These are phyloP conservation scores for Phyllostomus hastatus DNA, from an alignment of 2,113 vertebrate genomes.

Conservation along the genomic window DNA sequence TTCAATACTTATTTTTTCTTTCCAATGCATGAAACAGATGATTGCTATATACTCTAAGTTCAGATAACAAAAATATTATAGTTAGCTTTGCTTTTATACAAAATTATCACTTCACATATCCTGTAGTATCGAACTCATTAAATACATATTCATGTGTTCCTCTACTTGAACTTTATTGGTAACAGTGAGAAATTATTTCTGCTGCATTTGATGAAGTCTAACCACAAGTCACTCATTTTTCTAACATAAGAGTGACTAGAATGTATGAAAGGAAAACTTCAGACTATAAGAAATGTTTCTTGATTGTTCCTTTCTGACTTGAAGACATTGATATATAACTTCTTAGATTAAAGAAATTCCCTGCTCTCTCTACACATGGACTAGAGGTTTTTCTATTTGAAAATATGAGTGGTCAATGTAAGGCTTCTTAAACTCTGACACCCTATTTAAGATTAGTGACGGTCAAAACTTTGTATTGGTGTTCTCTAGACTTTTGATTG, in stretches of 20 bases:
- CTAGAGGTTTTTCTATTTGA: slow-evolving; percentile 59
- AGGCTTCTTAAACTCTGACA: slow-evolving; percentile 30
- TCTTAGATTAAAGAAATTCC: slow-evolving; percentile 61
- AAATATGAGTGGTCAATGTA: slow-evolving; percentile 56
- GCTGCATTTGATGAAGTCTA: slow-evolving; percentile 64
- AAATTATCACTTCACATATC: not conserved
- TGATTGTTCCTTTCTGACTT: slow-evolving; percentile 64
- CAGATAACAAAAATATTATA: not conserved
- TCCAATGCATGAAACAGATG: not conserved
- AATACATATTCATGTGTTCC: slow-evolving; percentile 33
- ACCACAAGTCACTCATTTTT: slow-evolving; percentile 71
- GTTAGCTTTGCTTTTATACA: not conserved
- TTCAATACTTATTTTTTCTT: not conserved
- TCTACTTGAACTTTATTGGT: slow-evolving; percentile 60
- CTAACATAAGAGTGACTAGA: slow-evolving; percentile 67
- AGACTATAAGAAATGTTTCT: slow-evolving; percentile 76
- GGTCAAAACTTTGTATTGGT: slow-evolving; percentile 25
- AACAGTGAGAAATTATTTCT: slow-evolving; percentile 74
- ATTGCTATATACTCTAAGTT: not conserved
- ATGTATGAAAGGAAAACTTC: slow-evolving; percentile 76
- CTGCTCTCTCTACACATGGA: slow-evolving; percentile 44
- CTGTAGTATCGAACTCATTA: not conserved
- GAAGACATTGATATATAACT: slow-evolving; percentile 73
- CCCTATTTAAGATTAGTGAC: slow-evolving; percentile 56
- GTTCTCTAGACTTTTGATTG: slow-evolving; percentile 20